phyloP scores from a whole-genome alignment of 2,888 invertebrate species.

The Cyclophora albipunctata region DNA sequence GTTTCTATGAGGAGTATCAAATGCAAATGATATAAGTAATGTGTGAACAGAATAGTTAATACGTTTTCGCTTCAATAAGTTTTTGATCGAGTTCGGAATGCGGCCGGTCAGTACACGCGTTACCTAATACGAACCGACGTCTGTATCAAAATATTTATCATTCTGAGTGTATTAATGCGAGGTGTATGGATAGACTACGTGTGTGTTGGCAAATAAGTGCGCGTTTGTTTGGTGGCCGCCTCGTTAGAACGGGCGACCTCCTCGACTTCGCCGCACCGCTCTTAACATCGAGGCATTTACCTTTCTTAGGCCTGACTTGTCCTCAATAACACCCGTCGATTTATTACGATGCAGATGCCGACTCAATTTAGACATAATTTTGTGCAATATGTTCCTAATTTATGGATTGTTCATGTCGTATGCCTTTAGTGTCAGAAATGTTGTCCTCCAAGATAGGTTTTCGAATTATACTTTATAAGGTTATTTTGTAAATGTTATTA shows the following conservation, averaged over 20 bases:
- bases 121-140: slow-evolving; percentile 10
- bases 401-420: slow-evolving; percentile 1
- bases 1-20: too few relatives aligned
- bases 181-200: slow-evolving; percentile 13
- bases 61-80: slow-evolving; percentile 10
- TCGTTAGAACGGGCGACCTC: slow-evolving; percentile 67
- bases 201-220: slow-evolving; percentile 60
- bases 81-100: slow-evolving; percentile 9
- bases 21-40: not conserved
- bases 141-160: slow-evolving; percentile 15
- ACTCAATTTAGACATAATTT: slow-evolving; percentile 57
- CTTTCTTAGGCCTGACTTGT: slow-evolving; percentile 71
- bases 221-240: slow-evolving; percentile 64
- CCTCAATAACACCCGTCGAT: slow-evolving; percentile 69
- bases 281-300: slow-evolving; percentile 69
- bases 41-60: slow-evolving; percentile 4
- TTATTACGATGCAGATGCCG: slow-evolving; percentile 61
- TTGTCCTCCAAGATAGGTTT: too few relatives aligned
- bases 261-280: slow-evolving; percentile 27
- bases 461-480: too few relatives aligned
- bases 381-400: slow-evolving; percentile 55
- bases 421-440: not conserved
- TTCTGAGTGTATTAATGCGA: slow-evolving; percentile 4
- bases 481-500: too few relatives aligned
- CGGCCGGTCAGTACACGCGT: slow-evolving; percentile 7